Percentiles rank a stretch among this genome's conserved stretches.
Evolutionary conservation across 2,797 vertebrate species (phyloP).

Genomic region (Micromesistius poutassou): DNA sequence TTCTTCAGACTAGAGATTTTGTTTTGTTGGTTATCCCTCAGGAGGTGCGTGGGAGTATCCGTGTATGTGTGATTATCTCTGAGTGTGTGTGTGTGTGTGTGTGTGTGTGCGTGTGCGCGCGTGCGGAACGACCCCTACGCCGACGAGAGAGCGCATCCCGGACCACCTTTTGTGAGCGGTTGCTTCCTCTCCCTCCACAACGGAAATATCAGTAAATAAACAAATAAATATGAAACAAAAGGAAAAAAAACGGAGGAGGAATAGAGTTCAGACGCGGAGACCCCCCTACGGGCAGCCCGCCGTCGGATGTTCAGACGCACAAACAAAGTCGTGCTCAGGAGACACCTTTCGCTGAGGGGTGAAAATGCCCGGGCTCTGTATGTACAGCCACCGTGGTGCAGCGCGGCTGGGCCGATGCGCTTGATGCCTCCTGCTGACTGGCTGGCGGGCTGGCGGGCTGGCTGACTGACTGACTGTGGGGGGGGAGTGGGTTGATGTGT

Average conservation of each 20-base stretch:
- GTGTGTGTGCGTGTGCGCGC: constrained; percentile 25
- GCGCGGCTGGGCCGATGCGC: constrained; percentile 37
- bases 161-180: constrained; percentile 49
- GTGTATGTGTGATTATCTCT: neutral
- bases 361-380: constrained; percentile 58
- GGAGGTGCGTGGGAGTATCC: neutral
- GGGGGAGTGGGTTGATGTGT: too few species aligned
- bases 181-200: constrained; percentile 45
- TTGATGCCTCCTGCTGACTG: constrained; percentile 37
- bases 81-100: constrained; percentile 6
- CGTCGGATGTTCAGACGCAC: constrained; percentile 59
- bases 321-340: constrained; percentile 58
- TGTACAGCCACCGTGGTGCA: constrained; percentile 49
- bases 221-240: neutral
- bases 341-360: constrained; percentile 66
- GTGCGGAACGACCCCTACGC: constrained; percentile 21
- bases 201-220: constrained; percentile 19
- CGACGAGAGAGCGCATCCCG: constrained; percentile 38
- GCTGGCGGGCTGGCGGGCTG: neutral
- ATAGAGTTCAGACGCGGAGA: constrained; percentile 54
- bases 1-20: constrained; percentile 23
- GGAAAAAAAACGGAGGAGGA: neutral
- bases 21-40: constrained; percentile 25
- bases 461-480: neutral
- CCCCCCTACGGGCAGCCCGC: constrained; percentile 53